Evolutionary conservation across 1,140 invertebrate species (phyloP).

Genomic region (Rhyacophila brunnea): DNA sequence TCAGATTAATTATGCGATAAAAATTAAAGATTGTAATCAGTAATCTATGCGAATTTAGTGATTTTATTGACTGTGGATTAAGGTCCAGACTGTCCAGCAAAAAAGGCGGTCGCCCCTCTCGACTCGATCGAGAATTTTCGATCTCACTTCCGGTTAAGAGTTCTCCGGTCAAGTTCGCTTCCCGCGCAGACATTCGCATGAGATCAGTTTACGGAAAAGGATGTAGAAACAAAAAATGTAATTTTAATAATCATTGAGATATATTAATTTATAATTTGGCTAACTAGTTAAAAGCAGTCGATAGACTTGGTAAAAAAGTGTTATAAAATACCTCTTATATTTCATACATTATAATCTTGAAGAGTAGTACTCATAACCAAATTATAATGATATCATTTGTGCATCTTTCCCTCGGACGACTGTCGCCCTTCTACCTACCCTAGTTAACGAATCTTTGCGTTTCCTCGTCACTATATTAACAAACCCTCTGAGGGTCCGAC

Average conservation of each 20-base stretch:
- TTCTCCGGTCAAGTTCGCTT: slow-evolving; percentile 8
- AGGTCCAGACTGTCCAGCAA: neutral
- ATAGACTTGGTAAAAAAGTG: slow-evolving; percentile 35
- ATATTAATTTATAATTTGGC: slow-evolving; percentile 35
- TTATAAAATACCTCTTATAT: slow-evolving; percentile 29
- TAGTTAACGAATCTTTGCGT: slow-evolving; percentile 40
- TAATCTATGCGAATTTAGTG: no score
- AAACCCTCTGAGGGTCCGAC: neutral
- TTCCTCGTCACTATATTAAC: no score
- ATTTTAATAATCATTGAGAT: slow-evolving; percentile 25
- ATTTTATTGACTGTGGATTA: no score
- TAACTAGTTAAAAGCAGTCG: slow-evolving; percentile 36
- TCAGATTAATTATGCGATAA: no score
- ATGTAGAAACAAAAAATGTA: slow-evolving; percentile 22
- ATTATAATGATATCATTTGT: slow-evolving; percentile 19
- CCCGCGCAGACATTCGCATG: slow-evolving; percentile 13
- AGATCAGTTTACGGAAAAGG: slow-evolving; percentile 30
- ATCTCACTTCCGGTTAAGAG: neutral
- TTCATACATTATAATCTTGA: slow-evolving; percentile 14
- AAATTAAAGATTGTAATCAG: no score
- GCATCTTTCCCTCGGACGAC: neutral
- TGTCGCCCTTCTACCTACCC: neutral
- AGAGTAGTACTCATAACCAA: slow-evolving; percentile 18
- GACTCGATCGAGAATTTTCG: neutral
- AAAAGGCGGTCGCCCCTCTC: neutral